A percentile compares a stretch with the other conserved stretches of the same genome.
phyloP scores from a whole-genome alignment of 1,140 invertebrate species.

The Paramacrobiotus metropolitanus region DNA sequence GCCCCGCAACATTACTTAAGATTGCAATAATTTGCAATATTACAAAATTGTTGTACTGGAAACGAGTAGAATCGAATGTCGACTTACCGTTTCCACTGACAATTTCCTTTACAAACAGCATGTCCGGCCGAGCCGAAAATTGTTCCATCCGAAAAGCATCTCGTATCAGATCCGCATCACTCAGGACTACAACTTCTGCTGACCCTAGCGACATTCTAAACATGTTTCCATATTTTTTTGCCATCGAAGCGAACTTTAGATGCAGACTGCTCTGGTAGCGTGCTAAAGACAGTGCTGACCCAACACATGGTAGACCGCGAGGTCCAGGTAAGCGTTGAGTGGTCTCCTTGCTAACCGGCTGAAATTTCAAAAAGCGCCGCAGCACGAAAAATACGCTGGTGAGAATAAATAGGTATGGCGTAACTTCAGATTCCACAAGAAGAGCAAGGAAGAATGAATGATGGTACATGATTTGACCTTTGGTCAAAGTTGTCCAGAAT shows the following conservation, averaged over 20 bases:
- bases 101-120: slow-evolving; percentile 48
- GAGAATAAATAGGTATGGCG: background rate
- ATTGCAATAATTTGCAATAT: no score
- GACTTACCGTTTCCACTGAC: slow-evolving; percentile 64
- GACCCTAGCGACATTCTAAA: slow-evolving; percentile 55
- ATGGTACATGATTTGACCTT: no score
- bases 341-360: background rate
- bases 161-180: slow-evolving; percentile 53
- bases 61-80: no score
- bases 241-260: slow-evolving; percentile 44
- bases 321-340: slow-evolving; percentile 36
- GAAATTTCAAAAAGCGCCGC: background rate
- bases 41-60: no score
- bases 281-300: slow-evolving; percentile 52
- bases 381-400: background rate
- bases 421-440: background rate
- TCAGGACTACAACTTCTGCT: slow-evolving; percentile 54
- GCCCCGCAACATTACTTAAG: no score
- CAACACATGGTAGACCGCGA: slow-evolving; percentile 52
- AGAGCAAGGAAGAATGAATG: background rate
- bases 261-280: slow-evolving; percentile 35
- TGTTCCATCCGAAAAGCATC: slow-evolving; percentile 57
- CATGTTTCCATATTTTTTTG: slow-evolving; percentile 47
- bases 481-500: no score
- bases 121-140: slow-evolving; percentile 57